Evolutionary conservation across 2,797 vertebrate genomes (phyloP), one percentile per base, ranked within the genome.

Genomic region (Amblyopsis hoosieri): DNA sequence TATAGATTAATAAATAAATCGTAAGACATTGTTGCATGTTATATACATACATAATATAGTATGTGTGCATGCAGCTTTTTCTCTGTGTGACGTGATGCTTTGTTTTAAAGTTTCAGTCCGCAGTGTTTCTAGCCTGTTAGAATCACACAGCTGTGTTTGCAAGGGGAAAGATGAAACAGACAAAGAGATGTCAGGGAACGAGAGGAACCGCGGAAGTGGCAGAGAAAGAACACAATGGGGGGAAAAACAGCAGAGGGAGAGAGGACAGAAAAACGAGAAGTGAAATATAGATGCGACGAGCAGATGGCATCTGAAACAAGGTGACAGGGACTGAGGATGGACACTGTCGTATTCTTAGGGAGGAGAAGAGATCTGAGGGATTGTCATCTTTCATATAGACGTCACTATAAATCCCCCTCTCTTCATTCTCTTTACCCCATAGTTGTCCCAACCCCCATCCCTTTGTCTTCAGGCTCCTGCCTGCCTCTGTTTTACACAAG

Each of bases 231-330:
- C 65, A 9, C 6, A 48, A 53, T 52, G 42, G 15, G 37, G 60
- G 75, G 75, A 66, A 29, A 3, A 29, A 70, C 60, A n/a, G 31
- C 12, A 12, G 54, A 45, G 14, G n/a, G 48, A 33, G 53, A 57
- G 53, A 47, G 54, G 5, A 54, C 55, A 23, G 50, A 62, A 69
- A 69, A 9, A 31, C 76, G 78, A 81, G 73, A 85, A 82, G 84
- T 78, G 78, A 84, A 78, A 78, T 80, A 85, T 78, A 88, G 62
- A 83, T 83, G 77, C 57, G 75, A 37, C 1, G 6, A 86, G 81
- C 80, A 85, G 80, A 84, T 89, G 85, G 75, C 74, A 57, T 60
- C 67, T 75, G 71, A 84, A 84, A 88, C 66, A 54, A 47, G 64
- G 61, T 64, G 73, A 75, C 68, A 63, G 46, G 85, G 69, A 78